A percentile compares a stretch with the other conserved stretches of the same genome.
Evolutionary conservation across 1,140 invertebrate species (phyloP).

Genomic region (Oppia nitens): DNA sequence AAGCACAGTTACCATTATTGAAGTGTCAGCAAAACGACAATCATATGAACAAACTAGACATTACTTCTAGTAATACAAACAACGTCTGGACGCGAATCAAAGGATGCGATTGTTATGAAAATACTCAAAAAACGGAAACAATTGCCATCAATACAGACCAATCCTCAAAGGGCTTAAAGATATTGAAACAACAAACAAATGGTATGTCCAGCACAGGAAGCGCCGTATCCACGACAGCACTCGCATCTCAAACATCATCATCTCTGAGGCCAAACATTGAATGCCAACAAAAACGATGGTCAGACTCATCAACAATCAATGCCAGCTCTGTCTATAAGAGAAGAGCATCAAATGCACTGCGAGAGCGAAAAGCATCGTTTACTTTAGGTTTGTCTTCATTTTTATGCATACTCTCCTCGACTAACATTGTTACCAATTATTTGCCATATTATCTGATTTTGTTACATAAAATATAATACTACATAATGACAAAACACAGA

Average conservation of each 20-base stretch:
- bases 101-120: not conserved
- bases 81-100: not conserved
- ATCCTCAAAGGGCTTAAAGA: not conserved
- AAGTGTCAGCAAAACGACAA: not conserved
- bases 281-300: not conserved
- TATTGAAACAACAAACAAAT: not conserved
- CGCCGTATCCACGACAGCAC: not conserved
- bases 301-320: not conserved
- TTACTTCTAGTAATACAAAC: too few relatives aligned
- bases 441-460: too few relatives aligned
- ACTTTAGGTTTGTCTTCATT: conserved; percentile 47
- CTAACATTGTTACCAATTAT: too few relatives aligned
- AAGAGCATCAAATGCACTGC: conserved; percentile 16
- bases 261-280: not conserved
- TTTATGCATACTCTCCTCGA: too few relatives aligned
- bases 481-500: too few relatives aligned
- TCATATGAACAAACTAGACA: not conserved
- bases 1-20: not conserved
- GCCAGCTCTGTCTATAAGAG: conserved; percentile 8
- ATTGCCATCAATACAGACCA: not conserved
- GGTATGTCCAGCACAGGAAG: not conserved
- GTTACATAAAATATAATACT: too few relatives aligned
- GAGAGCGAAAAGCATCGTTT: conserved; percentile 60
- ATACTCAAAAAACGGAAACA: not conserved
- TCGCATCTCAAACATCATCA: not conserved